Evolutionary conservation across 2,113 vertebrate genomes (phyloP), one percentile per base, ranked within the genome.

Genomic region (Columba janthina): DNA sequence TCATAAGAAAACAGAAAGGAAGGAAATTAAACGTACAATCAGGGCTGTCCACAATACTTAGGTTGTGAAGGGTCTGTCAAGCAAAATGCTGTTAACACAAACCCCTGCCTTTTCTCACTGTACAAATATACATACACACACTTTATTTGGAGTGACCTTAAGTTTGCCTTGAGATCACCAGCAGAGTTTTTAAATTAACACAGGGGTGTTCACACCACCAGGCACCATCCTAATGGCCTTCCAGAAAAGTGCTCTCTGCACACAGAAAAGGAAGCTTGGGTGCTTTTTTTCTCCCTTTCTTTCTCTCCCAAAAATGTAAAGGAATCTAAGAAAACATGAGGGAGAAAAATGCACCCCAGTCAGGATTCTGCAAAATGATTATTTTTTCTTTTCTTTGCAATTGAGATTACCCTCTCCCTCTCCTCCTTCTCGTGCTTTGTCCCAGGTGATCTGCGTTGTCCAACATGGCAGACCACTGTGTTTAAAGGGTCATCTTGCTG

Each of bases 171-270:
- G 1, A 77, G 87, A 93, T 95, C 69, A 89, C 83, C 89, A 74
- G 2, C 73, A 69, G 94, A 85, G 94, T 73, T 95, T 96, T 93
- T 76, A 96, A 88, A 95, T 95, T 95, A 93, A 86, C 69, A 76
- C 36, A 81, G 65, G 70, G 13, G 34, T 80, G n/a, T 46, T 89
- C 46, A 82, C 36, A 79, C n/a, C 13, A 11, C 32, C 48, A 21
- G 46, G 48, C 8, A 69, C 26, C 26, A 57, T 81, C 57, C 36
- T 57, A 62, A 85, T 36, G n/a, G 24, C 44, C 46, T 95, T 77
- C 64, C 53, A 89, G 83, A 85, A 84, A 75, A 67, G 56, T 74
- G 21, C 5, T 51, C 28, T 85, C 36, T 80, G 34, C 22, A 54
- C 69, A 50, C 14, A 67, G 60, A 67, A 69, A 72, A 82, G 17